Base-by-base conservation (phyloP, 2,888 invertebrate genomes). In the Melitaea athalia region DNA sequence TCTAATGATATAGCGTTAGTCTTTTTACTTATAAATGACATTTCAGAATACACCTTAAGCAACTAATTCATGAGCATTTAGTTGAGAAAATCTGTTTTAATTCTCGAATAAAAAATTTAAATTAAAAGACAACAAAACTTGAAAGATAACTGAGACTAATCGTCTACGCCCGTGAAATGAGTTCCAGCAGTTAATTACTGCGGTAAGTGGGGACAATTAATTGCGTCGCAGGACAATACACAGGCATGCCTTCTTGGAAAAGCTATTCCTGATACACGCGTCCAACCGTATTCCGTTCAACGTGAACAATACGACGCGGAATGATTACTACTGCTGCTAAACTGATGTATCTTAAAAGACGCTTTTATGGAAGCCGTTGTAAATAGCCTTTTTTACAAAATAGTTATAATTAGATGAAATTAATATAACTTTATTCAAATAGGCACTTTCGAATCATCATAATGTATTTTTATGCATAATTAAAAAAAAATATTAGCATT, bases 181-280 rank as follows among this genome's bases (percentile, higher is more conserved):
- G 83, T 83, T 81, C 79, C 81, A 76, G 67, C 70, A 72, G 77
- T 82, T 84, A 85, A 85, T 85, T 85, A 72, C 75, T 79, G 81
- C 78, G 76, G 84, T 84, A 67, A 74, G 77, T 71, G 71, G 72
- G 61, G 62, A 69, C 74, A 76, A 81, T 80, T 82, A 81, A 81
- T 80, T 76, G 79, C 72, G 69, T 50, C 66, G 66, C 66, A 74
- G 74, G 76, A 84, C 84, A 84, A 84, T 84, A 70, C 78, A 63
- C 47, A 67, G 74, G 73, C 69, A 74, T 71, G 72, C 71, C 71
- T 75, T 77, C 60, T 64, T 3, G 61, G 61, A 64, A 64, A 24
- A 49, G 52, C 49, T 69, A 69, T 69, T 69, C 61, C 45, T 57
- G 68, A 64, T 38, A 43, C 33, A 49, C 31, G 60, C 64, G 11